Base-by-base conservation (phyloP, 2,888 invertebrate genomes). In the Coenonympha arcania region DNA sequence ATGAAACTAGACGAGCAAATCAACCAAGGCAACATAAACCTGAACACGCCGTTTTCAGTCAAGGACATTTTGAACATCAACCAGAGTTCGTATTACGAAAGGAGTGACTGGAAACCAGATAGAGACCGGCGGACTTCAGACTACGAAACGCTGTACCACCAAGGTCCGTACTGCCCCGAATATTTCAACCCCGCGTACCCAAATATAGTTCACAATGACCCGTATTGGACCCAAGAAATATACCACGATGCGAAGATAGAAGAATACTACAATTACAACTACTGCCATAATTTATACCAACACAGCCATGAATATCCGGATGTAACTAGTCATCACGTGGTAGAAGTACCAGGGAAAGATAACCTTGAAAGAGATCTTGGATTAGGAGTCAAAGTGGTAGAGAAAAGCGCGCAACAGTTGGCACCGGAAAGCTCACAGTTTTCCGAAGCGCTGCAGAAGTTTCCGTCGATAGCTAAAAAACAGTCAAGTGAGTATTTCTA, bases 11-110 rank as follows among this genome's bases (percentile, higher is more conserved):
- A 81, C 24, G 80, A 79, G 0, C 51, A 63, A 5, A 59, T 54
- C 11, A 51, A 52, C 8, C 70, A 65, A 15, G 66, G 69, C 16
- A 73, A 60, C 53, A 58, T 74, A 18, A 69, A 60, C 53, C 58
- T 74, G 16, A 69, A 61, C 16, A 85, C 85, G 4, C 84, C 85
- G n/a, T 86, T 86, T 56, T 77, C 69, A 0, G 85, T 86, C 0
- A 86, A 83, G 57, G 84, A 86, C 48, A 86, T 86, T 11, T 56
- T 86, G 8, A 85, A 75, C 47, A 77, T 76, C 40, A 77, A 75
- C 52, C 82, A 79, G 51, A 61, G 74, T 2, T 68, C 71, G 34
- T 73, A 63, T 49, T 83, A 76, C 59, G 84, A 84, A 48, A 65
- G 79, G 54, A 74, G 60, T 42, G 82, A 83, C 5, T 83, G 83